phyloP scores from a whole-genome alignment of 2,888 invertebrate genomes.

The Polydrusus pterygomalis region DNA sequence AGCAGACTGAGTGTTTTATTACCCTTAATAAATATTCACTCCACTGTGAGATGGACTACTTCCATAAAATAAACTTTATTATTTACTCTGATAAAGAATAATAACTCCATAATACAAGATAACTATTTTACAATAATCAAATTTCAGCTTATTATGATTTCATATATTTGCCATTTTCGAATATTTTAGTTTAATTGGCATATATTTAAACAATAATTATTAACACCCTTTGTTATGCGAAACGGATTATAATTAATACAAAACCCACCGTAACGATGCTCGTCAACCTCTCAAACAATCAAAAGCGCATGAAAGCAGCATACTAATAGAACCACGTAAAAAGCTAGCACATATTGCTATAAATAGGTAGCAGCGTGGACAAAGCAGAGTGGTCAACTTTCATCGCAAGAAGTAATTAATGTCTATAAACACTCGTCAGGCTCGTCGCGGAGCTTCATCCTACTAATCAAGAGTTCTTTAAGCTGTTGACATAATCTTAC shows the following conservation, averaged over 20 bases:
- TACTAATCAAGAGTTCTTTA: conserved; percentile 60
- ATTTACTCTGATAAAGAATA: too few species aligned
- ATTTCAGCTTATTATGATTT: too few species aligned
- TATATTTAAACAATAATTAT: conserved; percentile 15
- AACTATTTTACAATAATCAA: too few species aligned
- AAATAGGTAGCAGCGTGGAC: conserved; percentile 52
- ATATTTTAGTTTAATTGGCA: neutral
- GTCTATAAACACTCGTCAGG: conserved; percentile 63
- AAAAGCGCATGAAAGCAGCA: conserved; percentile 51
- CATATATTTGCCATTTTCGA: neutral
- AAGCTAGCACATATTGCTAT: conserved; percentile 53
- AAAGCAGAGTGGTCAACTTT: conserved; percentile 62
- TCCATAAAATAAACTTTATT: too few species aligned
- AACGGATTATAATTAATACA: conserved; percentile 50
- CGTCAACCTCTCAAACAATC: conserved; percentile 48
- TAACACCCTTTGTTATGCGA: conserved; percentile 39
- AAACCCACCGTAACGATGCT: conserved; percentile 42
- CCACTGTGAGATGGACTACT: too few species aligned
- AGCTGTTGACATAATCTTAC: conserved; percentile 56
- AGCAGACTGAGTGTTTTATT: too few species aligned
- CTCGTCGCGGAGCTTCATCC: conserved; percentile 51
- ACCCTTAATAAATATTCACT: too few species aligned
- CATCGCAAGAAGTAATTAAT: conserved; percentile 67
- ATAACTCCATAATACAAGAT: too few species aligned
- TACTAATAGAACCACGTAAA: conserved; percentile 52